These are phyloP conservation scores for Synergus umbraculus DNA, from an alignment of 2,888 invertebrate genomes.

Conservation along the genomic window DNA sequence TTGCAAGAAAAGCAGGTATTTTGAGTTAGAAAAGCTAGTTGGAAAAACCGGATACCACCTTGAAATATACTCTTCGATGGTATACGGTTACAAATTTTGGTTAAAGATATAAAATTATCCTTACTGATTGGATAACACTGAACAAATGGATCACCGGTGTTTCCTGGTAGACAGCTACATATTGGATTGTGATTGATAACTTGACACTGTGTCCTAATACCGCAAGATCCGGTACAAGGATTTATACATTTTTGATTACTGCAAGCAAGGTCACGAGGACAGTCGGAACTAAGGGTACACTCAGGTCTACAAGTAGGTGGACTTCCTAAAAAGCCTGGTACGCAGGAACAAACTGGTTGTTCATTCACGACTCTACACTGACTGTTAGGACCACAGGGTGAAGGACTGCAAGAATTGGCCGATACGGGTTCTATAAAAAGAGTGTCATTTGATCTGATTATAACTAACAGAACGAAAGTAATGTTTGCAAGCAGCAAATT, in stretches of 20 bases:
- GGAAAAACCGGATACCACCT: neutral
- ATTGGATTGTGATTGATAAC: slow-evolving; percentile 78
- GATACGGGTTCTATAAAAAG: slow-evolving; percentile 44
- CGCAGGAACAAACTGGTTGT: slow-evolving; percentile 78
- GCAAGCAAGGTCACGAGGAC: slow-evolving; percentile 75
- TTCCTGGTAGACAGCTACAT: slow-evolving; percentile 77
- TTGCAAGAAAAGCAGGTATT: neutral
- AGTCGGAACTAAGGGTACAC: slow-evolving; percentile 79
- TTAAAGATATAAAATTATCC: slow-evolving; percentile 42
- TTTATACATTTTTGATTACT: slow-evolving; percentile 77
- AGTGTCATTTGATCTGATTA: neutral
- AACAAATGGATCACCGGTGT: slow-evolving; percentile 76
- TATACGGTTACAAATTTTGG: neutral
- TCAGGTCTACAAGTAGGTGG: slow-evolving; percentile 77
- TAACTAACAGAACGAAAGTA: neutral
- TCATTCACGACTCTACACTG: slow-evolving; percentile 78
- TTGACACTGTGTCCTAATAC: slow-evolving; percentile 77
- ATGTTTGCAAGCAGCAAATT: neutral
- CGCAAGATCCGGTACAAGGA: slow-evolving; percentile 78
- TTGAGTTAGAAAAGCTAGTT: neutral
- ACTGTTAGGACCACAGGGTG: slow-evolving; percentile 79
- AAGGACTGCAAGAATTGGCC: slow-evolving; percentile 77
- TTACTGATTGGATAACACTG: slow-evolving; percentile 64
- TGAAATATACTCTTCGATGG: neutral
- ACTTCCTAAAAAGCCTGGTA: slow-evolving; percentile 74